Base-by-base conservation (phyloP, 2,888 invertebrate species). In the Campoletis raptor region DNA sequence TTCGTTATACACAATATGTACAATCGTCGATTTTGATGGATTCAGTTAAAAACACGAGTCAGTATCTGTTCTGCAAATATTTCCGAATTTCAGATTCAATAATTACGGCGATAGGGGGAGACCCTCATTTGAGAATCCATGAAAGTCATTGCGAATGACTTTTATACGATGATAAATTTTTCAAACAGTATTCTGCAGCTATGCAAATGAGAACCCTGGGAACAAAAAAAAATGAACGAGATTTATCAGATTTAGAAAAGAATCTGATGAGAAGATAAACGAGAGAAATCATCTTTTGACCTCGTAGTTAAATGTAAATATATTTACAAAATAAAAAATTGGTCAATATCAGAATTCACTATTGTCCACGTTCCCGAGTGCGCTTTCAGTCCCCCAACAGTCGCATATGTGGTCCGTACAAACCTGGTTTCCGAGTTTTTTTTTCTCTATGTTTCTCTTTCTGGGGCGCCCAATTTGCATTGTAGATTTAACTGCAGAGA, bases 401-500 rank as follows among this genome's bases (percentile, higher is more conserved):
- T 86, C 87, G 90, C 91, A 91, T 89, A 91, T 90, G 92, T 91
- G 90, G 88, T 88, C 89, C 88, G 87, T 89, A 91, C 86, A 88
- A 88, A 87, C 88, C 86, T 82, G 89, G 88, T 88, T 89, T 88
- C 85, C 87, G 88, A 85, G 85, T 85, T 84, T 90, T 84, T 90
- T 91, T 90, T 89, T 52, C 80, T 83, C 80, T 83, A 88, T 90
- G 90, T 90, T 89, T 85, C 87, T 82, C 79, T 72, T 79, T 72
- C 84, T 74, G 81, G 85, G 83, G 86, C 80, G 83, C 85, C 87
- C 90, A 87, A 92, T 92, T 92, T 92, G 92, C 92, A 92, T 92
- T 92, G 92, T 91, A 92, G 90, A 92, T 92, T 91, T 89, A 89
- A 91, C 90, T 89, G 89, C 90, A 89, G 89, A 89, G 89, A 90